Percentiles rank a stretch among this genome's conserved stretches.
phyloP scores from a whole-genome alignment of 1,140 invertebrate species.

The Monomorium pharaonis region DNA sequence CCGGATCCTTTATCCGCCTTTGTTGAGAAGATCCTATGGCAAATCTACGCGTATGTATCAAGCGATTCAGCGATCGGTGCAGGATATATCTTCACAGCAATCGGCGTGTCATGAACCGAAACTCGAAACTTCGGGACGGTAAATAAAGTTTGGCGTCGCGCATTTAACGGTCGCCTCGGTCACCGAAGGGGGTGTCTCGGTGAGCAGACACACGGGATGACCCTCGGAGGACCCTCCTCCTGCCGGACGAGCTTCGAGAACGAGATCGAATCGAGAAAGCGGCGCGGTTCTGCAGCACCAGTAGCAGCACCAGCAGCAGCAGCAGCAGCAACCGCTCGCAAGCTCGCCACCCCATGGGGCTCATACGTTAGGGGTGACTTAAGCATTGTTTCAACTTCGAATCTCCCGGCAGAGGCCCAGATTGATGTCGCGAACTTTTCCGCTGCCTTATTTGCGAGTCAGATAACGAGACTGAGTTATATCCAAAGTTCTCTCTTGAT shows the following conservation, averaged over 20 bases:
- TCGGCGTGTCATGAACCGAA: conserved; percentile 19
- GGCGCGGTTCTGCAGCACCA: not conserved
- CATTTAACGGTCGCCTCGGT: conserved; percentile 36
- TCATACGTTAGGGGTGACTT: conserved; percentile 85
- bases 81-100: not conserved
- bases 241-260: conserved; percentile 60
- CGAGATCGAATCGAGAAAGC: conserved; percentile 79
- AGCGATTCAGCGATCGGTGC: conserved; percentile 15
- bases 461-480: conserved; percentile 86
- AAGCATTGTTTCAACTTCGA: conserved; percentile 86
- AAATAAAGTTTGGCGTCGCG: conserved; percentile 69
- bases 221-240: conserved; percentile 5
- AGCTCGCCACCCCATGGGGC: conserved; percentile 77
- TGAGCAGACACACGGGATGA: not conserved
- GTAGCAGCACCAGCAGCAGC: not conserved
- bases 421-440: conserved; percentile 86
- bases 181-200: not conserved
- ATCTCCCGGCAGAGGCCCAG: conserved; percentile 83
- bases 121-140: conserved; percentile 61
- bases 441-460: conserved; percentile 86
- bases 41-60: not conserved
- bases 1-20: conserved; percentile 32
- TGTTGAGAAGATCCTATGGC: not conserved
- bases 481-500: conserved; percentile 79
- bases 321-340: conserved; percentile 4